Base-by-base conservation (phyloP, 1,140 invertebrate species). In the Formica exsecta region DNA sequence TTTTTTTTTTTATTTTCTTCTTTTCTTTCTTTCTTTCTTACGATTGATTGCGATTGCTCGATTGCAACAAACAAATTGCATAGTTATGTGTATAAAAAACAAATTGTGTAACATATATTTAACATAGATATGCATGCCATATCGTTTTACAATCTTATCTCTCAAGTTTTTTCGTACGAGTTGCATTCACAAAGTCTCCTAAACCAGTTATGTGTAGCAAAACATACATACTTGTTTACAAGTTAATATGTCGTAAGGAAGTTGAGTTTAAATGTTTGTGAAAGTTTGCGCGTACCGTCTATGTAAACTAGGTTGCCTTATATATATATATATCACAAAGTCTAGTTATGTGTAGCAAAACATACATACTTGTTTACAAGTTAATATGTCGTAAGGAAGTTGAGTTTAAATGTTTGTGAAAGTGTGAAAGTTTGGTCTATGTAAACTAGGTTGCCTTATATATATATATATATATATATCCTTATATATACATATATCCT, bases 131-230 rank as follows among this genome's bases (percentile, higher is more conserved):
- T 25, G 36, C 74, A 41, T 22, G 25, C 13, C 32, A 61, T 13
- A 79, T 25, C 51, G 51, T 57, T 80, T 9, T 36, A 71, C 2
- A 32, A 13, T 59, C 61, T 73, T 61, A 51, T n/a, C 29, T 61
- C 3, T 61, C 29, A 25, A 19, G 25, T 73, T 83, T 83, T 81
- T 74, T 8, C 8, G 25, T 2, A 36, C 32, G 11, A 74, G 38
- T 29, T 2, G 9, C 38, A 36, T 81, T 83, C 54, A 36, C 16
- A 73, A 73, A 73, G 51, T 62, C 38, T 48, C 38, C 13, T 36
- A 54, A 54, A 74, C 44, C 79, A 83, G 51, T 83, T 68, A 48
- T 44, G 79, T 83, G 68, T 74, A 74, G 61, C 79, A 74, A 57
- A 59, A 22, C 38, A 51, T 13, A 68, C 13, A 3, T 57, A 83